Percentiles rank a stretch among this genome's conserved stretches.
phyloP scores from a whole-genome alignment of 2,888 invertebrate genomes.

The Mimas tiliae region DNA sequence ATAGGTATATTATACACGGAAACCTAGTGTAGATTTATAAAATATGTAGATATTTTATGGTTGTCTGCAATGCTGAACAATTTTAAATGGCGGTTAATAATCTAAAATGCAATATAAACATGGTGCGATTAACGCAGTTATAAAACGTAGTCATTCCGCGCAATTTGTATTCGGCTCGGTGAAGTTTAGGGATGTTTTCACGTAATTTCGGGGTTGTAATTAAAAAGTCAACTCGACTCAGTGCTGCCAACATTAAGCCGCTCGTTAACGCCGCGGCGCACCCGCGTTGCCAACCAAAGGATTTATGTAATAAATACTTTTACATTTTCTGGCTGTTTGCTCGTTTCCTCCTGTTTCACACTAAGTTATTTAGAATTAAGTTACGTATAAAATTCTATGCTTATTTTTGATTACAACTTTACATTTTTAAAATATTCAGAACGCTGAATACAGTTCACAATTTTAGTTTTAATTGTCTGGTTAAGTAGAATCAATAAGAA shows the following conservation, averaged over 20 bases:
- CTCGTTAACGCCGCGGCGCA: conserved; percentile 68
- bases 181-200: conserved; percentile 69
- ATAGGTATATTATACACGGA: too few species aligned
- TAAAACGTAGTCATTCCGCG: conserved; percentile 38
- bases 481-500: too few species aligned
- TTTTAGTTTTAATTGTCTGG: too few species aligned
- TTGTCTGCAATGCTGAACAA: neutral
- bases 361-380: neutral
- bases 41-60: too few species aligned
- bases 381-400: too few species aligned
- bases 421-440: neutral
- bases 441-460: too few species aligned
- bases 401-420: neutral
- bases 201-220: conserved; percentile 77
- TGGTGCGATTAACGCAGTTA: conserved; percentile 17
- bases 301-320: conserved; percentile 50
- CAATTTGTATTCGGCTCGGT: conserved; percentile 66
- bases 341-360: neutral
- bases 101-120: neutral
- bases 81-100: neutral
- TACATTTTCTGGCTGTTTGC: conserved; percentile 29
- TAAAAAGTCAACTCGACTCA: conserved; percentile 74
- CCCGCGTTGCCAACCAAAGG: conserved; percentile 42
- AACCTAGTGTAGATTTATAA: too few species aligned
- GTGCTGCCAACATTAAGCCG: conserved; percentile 76